A percentile compares a stretch with the other conserved stretches of the same genome.
Evolutionary conservation across 2,888 invertebrate genomes (phyloP).

Genomic region (Lacanobia wlatinum): DNA sequence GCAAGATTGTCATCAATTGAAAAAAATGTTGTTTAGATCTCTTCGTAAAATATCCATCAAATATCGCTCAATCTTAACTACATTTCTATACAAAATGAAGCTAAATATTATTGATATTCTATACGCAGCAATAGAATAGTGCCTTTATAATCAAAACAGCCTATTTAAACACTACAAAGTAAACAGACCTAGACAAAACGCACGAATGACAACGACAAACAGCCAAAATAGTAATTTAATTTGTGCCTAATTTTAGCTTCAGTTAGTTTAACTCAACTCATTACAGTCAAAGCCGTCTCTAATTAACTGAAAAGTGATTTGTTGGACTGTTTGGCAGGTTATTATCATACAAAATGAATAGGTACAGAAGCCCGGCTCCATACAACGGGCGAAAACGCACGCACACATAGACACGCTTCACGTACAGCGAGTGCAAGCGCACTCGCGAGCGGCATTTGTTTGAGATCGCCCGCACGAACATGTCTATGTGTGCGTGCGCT

Average conservation of each 20-base stretch:
- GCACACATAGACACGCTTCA: not conserved
- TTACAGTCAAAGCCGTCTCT: constrained; percentile 26
- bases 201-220: not conserved
- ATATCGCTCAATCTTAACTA: too few relatives aligned
- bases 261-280: constrained; percentile 21
- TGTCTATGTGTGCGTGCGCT: not conserved
- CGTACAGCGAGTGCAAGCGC: not conserved
- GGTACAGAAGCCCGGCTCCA: not conserved
- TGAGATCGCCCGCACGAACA: not conserved
- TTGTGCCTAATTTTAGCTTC: constrained; percentile 23
- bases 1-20: too few relatives aligned
- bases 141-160: not conserved
- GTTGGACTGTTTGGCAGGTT: constrained; percentile 17
- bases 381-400: not conserved
- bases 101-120: not conserved
- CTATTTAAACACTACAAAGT: not conserved
- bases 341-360: constrained; percentile 1
- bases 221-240: constrained; percentile 26
- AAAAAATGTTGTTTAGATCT: too few relatives aligned
- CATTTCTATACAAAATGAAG: not conserved
- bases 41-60: too few relatives aligned
- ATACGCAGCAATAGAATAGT: not conserved
- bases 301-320: constrained; percentile 48
- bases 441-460: not conserved
- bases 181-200: not conserved